These are phyloP conservation scores for Pseudococcus viburni DNA, from an alignment of 2,888 invertebrate species.

Conservation along the genomic window DNA sequence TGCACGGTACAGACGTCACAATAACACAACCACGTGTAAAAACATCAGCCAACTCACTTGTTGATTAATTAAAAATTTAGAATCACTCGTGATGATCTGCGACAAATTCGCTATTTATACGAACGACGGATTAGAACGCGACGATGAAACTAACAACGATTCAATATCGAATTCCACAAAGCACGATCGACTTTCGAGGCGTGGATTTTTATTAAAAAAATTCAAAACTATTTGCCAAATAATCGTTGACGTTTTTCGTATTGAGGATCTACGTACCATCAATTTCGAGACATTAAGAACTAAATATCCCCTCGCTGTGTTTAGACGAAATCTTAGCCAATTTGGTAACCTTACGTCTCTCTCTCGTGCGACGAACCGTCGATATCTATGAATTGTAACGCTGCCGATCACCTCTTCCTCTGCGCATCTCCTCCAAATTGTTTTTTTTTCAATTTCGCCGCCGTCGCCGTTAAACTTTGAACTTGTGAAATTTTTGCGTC, in stretches of 20 bases:
- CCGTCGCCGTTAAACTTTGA: neutral
- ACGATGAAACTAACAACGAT: neutral
- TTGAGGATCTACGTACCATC: neutral
- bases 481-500: slow-evolving; percentile 43
- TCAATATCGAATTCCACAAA: neutral
- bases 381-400: neutral
- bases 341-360: slow-evolving; percentile 26
- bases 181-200: neutral
- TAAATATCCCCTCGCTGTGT: neutral
- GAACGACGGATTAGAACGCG: neutral
- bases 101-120: neutral
- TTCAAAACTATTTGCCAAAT: slow-evolving; percentile 42
- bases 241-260: neutral
- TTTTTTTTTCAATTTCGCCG: neutral
- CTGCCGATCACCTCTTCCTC: neutral
- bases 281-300: slow-evolving; percentile 12
- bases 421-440: neutral
- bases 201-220: slow-evolving; percentile 49
- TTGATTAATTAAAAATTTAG: slow-evolving; percentile 18
- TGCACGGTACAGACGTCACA: neutral
- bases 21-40: slow-evolving; percentile 4
- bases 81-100: neutral
- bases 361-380: neutral
- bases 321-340: slow-evolving; percentile 10
- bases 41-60: neutral